Percentiles rank a stretch among this genome's conserved stretches.
phyloP scores from a whole-genome alignment of 2,113 vertebrate genomes.

The Ranitomeya imitator region DNA sequence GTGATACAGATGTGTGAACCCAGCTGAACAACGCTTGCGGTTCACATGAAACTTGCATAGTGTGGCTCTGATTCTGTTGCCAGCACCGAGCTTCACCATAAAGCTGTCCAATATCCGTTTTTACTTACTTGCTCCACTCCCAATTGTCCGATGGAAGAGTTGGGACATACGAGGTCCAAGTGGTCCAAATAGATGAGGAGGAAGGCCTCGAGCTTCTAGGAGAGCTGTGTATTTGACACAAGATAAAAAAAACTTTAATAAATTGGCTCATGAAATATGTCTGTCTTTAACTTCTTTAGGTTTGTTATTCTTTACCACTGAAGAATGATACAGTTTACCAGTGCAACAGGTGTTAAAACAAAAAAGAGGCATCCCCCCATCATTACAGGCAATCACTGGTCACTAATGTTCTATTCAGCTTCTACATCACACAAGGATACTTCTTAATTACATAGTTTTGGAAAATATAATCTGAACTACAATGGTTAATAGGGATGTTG shows the following conservation, averaged over 20 bases:
- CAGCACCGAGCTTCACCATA: not conserved
- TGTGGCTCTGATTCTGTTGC: not conserved
- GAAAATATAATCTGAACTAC: no score
- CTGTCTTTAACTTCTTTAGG: not conserved
- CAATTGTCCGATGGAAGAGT: constrained; percentile 98
- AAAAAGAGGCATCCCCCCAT: no score
- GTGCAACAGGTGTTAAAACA: no score
- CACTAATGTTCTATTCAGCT: no score
- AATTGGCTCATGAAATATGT: no score
- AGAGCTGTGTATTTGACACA: constrained; percentile 76
- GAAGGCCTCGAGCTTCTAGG: constrained; percentile 96
- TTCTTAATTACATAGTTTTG: no score
- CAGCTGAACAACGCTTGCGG: not conserved
- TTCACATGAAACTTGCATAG: not conserved
- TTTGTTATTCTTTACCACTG: not conserved
- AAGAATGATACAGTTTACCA: no score
- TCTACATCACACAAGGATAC: no score
- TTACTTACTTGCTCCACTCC: constrained; percentile 96
- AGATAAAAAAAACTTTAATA: not conserved
- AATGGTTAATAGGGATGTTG: no score
- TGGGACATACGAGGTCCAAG: constrained; percentile 98
- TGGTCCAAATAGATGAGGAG: constrained; percentile 97
- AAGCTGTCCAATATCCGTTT: not conserved
- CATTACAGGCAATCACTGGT: no score
- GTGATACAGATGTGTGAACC: not conserved